Evolutionary conservation across 2,797 vertebrate genomes (phyloP).

Genomic region (Chaenodraco wilsoni): DNA sequence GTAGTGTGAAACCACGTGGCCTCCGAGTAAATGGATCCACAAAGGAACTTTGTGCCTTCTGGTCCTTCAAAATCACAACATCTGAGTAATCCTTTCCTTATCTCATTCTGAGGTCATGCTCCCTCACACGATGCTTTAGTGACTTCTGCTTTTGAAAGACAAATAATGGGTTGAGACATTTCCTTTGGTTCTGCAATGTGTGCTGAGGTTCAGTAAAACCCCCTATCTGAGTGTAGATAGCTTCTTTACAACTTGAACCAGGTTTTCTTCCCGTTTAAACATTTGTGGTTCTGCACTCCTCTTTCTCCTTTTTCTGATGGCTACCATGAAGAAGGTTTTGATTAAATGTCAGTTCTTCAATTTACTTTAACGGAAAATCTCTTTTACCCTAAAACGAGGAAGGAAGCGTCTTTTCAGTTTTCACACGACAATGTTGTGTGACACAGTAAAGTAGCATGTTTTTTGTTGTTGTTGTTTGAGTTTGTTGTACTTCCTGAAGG

Average conservation of each 20-base stretch:
- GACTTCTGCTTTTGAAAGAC: conserved; percentile 39
- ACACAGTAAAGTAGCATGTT: conserved; percentile 37
- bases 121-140: conserved; percentile 23
- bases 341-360: background rate
- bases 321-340: background rate
- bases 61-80: conserved; percentile 47
- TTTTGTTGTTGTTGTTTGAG: conserved; percentile 26
- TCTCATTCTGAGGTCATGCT: conserved; percentile 24
- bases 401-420: conserved; percentile 43
- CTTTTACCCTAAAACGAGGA: conserved; percentile 38
- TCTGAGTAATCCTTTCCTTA: conserved; percentile 37
- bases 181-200: conserved; percentile 30
- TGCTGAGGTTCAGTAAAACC: conserved; percentile 29
- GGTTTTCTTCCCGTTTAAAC: conserved; percentile 14
- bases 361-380: conserved; percentile 1
- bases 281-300: background rate
- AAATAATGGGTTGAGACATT: conserved; percentile 44
- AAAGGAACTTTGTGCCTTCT: conserved; percentile 66
- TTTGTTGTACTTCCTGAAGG: conserved; percentile 41
- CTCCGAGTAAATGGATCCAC: conserved; percentile 46
- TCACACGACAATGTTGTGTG: conserved; percentile 27
- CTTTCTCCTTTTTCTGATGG: conserved; percentile 8
- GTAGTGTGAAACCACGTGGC: conserved; percentile 28
- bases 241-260: conserved; percentile 9
- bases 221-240: conserved; percentile 22